A percentile compares a stretch with the other conserved stretches of the same genome.
phyloP scores from a whole-genome alignment of 2,888 invertebrate genomes.

The Andrena hattorfiana region DNA sequence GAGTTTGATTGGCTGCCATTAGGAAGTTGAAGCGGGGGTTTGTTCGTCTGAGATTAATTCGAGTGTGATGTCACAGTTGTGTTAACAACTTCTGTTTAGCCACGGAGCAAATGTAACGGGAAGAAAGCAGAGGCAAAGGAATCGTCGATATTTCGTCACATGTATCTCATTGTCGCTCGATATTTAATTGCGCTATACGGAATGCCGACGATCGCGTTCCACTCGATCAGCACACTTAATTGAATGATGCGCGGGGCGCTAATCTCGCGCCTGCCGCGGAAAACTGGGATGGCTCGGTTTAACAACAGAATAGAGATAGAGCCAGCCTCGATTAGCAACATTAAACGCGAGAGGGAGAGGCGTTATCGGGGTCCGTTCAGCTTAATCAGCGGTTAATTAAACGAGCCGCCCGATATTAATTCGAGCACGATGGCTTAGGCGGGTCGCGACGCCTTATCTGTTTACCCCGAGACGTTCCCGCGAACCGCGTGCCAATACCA shows the following conservation, averaged over 20 bases:
- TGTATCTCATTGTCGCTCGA: too few relatives aligned
- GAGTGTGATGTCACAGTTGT: too few relatives aligned
- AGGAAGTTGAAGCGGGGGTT: too few relatives aligned
- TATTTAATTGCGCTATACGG: too few relatives aligned
- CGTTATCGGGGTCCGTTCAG: conserved; percentile 19
- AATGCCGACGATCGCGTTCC: too few relatives aligned
- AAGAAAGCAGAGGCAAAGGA: too few relatives aligned
- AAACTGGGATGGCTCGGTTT: neutral
- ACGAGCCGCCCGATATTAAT: conserved; percentile 37
- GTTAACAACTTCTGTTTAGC: too few relatives aligned
- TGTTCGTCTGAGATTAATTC: too few relatives aligned
- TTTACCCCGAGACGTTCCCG: conserved; percentile 9
- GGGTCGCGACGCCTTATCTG: conserved; percentile 33
- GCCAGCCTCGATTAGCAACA: neutral
- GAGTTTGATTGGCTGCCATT: neutral
- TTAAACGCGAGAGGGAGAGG: neutral
- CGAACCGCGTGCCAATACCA: neutral
- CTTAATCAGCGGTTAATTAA: conserved; percentile 57
- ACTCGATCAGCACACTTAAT: conserved; percentile 28
- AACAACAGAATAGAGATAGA: conserved; percentile 21
- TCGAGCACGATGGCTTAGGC: conserved; percentile 43
- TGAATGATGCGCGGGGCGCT: conserved; percentile 12
- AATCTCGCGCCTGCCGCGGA: neutral
- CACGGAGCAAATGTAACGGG: too few relatives aligned
- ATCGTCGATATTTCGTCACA: too few relatives aligned